A percentile compares a stretch with the other conserved stretches of the same genome.
phyloP scores from a whole-genome alignment of 37 sponge, comb jelly and placozoan genomes.

The Geodia barretti region DNA sequence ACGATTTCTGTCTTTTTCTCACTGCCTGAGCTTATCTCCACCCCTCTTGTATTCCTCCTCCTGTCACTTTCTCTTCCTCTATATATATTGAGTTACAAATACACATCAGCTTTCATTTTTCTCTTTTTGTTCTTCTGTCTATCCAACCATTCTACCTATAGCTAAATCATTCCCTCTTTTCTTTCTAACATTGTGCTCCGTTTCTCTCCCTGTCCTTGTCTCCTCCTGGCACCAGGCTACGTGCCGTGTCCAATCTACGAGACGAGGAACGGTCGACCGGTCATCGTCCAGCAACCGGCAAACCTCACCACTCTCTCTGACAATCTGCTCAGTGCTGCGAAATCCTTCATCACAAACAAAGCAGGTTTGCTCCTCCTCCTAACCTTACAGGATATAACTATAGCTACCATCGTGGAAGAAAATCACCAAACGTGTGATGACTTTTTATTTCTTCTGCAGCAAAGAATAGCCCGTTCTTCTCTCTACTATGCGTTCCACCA shows the following conservation, averaged over 20 bases:
- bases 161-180: too few relatives aligned
- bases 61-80: too few relatives aligned
- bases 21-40: not conserved
- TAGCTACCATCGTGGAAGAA: not conserved
- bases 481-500: slow-evolving; percentile 77
- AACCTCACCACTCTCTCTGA: slow-evolving; percentile 52
- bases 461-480: slow-evolving; percentile 53
- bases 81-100: too few relatives aligned
- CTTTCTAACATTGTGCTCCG: too few relatives aligned
- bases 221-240: too few relatives aligned
- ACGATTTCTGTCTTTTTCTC: not conserved
- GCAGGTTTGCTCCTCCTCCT: slow-evolving; percentile 38
- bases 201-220: too few relatives aligned
- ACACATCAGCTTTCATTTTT: too few relatives aligned
- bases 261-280: slow-evolving; percentile 1
- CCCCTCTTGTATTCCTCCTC: too few relatives aligned
- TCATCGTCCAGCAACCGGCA: slow-evolving; percentile 70
- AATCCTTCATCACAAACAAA: slow-evolving; percentile 42
- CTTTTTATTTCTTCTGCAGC: slow-evolving; percentile 19
- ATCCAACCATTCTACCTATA: too few relatives aligned
- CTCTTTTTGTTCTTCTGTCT: too few relatives aligned
- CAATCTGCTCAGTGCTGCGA: slow-evolving; percentile 36
- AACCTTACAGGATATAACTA: too few relatives aligned
- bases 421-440: not conserved
- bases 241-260: slow-evolving; percentile 60